Evolutionary conservation across 2,797 vertebrate genomes (phyloP).

Genomic region (Pseudocheirus occidentalis): DNA sequence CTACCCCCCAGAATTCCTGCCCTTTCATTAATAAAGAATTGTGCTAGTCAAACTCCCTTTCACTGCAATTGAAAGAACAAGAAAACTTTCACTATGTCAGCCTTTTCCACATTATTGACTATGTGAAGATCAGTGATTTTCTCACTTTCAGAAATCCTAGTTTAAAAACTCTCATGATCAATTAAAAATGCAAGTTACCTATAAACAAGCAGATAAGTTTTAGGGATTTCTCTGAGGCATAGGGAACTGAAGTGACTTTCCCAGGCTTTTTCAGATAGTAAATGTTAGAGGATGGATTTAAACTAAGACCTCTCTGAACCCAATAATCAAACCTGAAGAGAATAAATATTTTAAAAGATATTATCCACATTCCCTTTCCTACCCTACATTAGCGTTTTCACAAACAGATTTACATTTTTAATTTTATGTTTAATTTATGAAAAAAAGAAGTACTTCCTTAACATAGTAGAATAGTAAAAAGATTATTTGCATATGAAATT

Average conservation of each 20-base stretch:
- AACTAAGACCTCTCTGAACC: background rate
- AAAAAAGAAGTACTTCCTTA: background rate
- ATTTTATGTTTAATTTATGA: background rate
- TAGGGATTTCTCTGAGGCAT: background rate
- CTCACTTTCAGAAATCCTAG: background rate
- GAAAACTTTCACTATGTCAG: background rate
- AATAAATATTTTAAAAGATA: background rate
- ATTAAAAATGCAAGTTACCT: background rate
- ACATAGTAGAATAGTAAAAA: background rate
- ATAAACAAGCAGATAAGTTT: background rate
- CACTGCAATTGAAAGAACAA: background rate
- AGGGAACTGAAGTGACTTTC: background rate
- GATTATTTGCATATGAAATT: background rate
- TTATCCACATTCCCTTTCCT: background rate
- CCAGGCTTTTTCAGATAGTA: background rate
- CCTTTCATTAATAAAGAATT: background rate
- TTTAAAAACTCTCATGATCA: background rate
- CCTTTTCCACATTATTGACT: background rate
- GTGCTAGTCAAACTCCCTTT: background rate
- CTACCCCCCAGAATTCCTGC: constrained; percentile 8
- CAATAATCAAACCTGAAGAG: background rate
- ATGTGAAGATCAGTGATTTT: background rate
- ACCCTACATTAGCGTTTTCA: background rate
- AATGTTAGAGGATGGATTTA: background rate
- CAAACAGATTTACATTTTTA: background rate